A percentile compares a stretch with the other conserved stretches of the same genome.
Conservation (phyloP, 2,797 vertebrate species). For the Tolypeutes matacus region DNA sequence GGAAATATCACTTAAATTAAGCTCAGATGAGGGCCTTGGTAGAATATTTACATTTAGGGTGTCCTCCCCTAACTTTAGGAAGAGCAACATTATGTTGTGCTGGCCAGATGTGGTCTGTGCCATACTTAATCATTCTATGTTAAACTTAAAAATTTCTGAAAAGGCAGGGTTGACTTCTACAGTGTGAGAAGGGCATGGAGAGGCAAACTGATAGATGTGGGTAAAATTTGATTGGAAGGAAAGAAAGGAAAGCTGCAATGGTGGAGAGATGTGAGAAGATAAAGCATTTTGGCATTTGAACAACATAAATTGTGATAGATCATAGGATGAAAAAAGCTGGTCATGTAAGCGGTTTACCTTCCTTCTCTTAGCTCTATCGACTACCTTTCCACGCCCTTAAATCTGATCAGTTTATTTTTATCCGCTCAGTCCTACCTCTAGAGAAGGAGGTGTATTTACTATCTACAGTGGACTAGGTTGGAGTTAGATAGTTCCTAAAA, state of each 20-base stretch:
- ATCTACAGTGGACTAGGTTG: neutral
- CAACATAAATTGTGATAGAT: constrained; percentile 32
- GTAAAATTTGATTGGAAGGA: neutral
- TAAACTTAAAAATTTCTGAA: constrained; percentile 21
- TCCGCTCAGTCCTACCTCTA: constrained; percentile 8
- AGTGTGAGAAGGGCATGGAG: neutral
- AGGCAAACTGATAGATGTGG: neutral
- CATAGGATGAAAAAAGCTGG: neutral
- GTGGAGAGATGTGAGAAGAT: neutral
- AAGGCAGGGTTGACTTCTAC: neutral
- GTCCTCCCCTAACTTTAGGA: neutral
- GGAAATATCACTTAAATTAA: constrained; percentile 23
- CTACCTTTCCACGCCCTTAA: neutral
- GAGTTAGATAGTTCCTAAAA: neutral
- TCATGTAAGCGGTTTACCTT: neutral
- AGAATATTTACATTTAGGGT: neutral
- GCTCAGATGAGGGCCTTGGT: neutral
- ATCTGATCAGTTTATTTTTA: neutral
- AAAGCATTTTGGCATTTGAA: constrained; percentile 53
- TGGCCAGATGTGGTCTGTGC: neutral
- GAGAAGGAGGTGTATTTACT: neutral
- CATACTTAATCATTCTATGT: neutral
- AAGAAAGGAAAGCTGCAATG: neutral
- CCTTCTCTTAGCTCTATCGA: neutral
- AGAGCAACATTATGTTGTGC: neutral